Base-by-base conservation (phyloP, 2,797 vertebrate species). In the Monodelphis domestica region DNA sequence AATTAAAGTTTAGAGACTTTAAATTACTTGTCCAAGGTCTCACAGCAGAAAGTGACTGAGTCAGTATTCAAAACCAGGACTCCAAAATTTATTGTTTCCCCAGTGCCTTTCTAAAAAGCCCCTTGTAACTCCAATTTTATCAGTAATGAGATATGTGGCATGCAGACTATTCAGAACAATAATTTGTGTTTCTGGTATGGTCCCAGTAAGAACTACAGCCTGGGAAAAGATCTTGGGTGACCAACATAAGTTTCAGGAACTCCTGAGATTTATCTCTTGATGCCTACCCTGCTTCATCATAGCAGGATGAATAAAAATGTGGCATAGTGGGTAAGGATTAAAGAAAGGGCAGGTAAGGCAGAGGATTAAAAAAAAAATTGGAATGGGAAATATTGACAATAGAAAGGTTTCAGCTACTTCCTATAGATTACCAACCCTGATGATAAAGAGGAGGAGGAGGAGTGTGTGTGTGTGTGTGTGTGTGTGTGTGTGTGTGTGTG, bases 321-420 rank as follows among this genome's bases (percentile, higher is more conserved):
- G n/a, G 51, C 53, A 90, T 1, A 6, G 21, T 1, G 4, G 14
- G 54, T 50, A 93, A 91, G 63, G 54, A 55, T 30, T 28, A 94
- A 87, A 92, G 57, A 92, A 94, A 90, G 50, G n/a, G 84, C 90
- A 88, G 91, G 14, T 51, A 56, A 88, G 33, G 38, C 51, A 53
- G 59, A 54, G n/a, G 90, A 51, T 53, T 38, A 88, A 88, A 21
- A 53, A 38, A 88, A 88, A 21, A 53, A 50, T 88, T 53, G 29
- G 53, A 88, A 88, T 11, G 70, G 15, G 52, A 53, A 88, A 30
- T 88, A 88, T 88, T 50, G 88, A 53, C 87, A 88, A 53, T 52
- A 12, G 28, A 88, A 24, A 91, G 5, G 91, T 55, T 93, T 89
- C 51, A 91, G 91, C 93, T n/a, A 55, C 55, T 90, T 90, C 21